These are phyloP conservation scores for Odontamblyopus rebecca DNA, from an alignment of 2,797 vertebrate genomes.

Conservation along the genomic window DNA sequence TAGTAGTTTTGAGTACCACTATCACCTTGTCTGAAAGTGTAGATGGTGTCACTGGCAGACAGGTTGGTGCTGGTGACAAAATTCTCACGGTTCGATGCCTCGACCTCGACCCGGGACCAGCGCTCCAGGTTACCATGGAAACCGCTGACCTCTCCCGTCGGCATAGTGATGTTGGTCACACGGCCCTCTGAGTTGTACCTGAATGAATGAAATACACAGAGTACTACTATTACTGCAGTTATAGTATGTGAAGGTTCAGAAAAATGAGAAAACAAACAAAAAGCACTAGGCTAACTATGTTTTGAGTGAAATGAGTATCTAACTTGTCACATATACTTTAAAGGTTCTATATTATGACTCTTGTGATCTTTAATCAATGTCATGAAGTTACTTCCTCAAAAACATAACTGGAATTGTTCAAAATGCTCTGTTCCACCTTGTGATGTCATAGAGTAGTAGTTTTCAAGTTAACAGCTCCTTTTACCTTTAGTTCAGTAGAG, in stretches of 20 bases:
- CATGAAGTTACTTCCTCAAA: too few relatives aligned
- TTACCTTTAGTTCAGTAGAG: too few relatives aligned
- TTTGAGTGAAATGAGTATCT: too few relatives aligned
- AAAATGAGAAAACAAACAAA: too few relatives aligned
- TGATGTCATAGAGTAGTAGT: too few relatives aligned
- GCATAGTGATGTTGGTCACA: conserved; percentile 91
- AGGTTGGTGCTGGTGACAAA: conserved; percentile 92
- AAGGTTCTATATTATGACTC: too few relatives aligned
- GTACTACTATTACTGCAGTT: background rate
- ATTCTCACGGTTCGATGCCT: conserved; percentile 89
- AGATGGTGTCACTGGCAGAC: conserved; percentile 91
- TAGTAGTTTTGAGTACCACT: background rate
- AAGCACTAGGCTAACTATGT: too few relatives aligned
- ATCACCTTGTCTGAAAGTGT: conserved; percentile 91
- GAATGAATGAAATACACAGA: conserved; percentile 24
- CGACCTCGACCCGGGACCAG: conserved; percentile 87
- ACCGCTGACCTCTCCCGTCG: conserved; percentile 92
- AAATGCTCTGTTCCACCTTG: too few relatives aligned
- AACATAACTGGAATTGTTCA: too few relatives aligned
- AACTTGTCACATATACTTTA: too few relatives aligned
- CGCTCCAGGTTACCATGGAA: conserved; percentile 92
- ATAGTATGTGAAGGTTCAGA: background rate
- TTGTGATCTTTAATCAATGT: too few relatives aligned
- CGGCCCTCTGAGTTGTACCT: conserved; percentile 92
- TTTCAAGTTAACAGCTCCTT: too few relatives aligned